Conservation (phyloP, 2,797 vertebrate species). For the Kryptopterus vitreolus region DNA sequence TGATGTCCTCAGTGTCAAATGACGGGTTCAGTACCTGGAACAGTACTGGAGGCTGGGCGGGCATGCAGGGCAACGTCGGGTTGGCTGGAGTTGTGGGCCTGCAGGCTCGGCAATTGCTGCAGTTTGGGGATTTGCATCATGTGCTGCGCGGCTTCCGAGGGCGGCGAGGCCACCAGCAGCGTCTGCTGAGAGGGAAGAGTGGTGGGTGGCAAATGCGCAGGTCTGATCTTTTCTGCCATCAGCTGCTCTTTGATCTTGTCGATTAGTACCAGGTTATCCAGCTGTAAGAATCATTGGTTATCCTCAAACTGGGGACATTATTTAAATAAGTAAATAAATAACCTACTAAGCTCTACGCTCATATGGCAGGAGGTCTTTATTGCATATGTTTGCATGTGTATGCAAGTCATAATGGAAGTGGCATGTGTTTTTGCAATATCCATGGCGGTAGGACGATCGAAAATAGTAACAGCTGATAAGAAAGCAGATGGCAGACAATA, state of each 20-base stretch:
- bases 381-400: neutral
- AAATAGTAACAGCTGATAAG: conserved; percentile 4
- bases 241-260: conserved; percentile 99
- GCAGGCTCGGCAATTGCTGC: conserved; percentile 84
- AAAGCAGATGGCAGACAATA: conserved; percentile 12
- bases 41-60: conserved; percentile 88
- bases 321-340: neutral
- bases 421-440: conserved; percentile 3
- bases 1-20: neutral
- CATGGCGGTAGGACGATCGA: neutral
- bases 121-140: conserved; percentile 87
- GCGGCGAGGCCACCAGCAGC: conserved; percentile 82
- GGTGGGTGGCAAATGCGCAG: conserved; percentile 90
- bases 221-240: conserved; percentile 98
- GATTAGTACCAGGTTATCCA: conserved; percentile 99
- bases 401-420: conserved; percentile 4
- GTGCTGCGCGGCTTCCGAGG: conserved; percentile 84
- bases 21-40: conserved; percentile 76
- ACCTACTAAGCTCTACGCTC: neutral
- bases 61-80: conserved; percentile 91
- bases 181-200: conserved; percentile 91
- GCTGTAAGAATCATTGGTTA: conserved; percentile 77
- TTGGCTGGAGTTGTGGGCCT: conserved; percentile 86
- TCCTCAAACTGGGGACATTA: conserved; percentile 59
- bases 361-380: neutral